A percentile compares a stretch with the other conserved stretches of the same genome.
phyloP scores from a whole-genome alignment of 2,888 invertebrate species.

The Eubasilissa splendida region DNA sequence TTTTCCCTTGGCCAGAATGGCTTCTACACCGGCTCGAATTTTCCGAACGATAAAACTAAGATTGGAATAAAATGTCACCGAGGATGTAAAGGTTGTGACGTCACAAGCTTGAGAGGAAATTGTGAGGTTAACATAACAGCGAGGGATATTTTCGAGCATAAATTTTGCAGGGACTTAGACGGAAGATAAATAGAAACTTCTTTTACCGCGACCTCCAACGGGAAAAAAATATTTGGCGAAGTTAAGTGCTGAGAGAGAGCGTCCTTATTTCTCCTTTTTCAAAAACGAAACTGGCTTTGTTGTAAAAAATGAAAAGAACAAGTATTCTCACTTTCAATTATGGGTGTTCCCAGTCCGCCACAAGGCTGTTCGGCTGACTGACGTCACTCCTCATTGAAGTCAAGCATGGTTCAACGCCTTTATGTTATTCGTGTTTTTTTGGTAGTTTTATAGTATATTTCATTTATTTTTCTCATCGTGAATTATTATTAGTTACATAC shows the following conservation, averaged over 20 bases:
- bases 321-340: neutral
- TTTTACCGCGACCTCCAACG: slow-evolving; percentile 25
- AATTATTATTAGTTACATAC: too few relatives aligned
- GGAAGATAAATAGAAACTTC: slow-evolving; percentile 33
- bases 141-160: slow-evolving; percentile 28
- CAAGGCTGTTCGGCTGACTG: too few relatives aligned
- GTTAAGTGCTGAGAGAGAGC: neutral
- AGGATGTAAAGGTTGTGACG: neutral
- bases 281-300: slow-evolving; percentile 6
- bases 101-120: slow-evolving; percentile 8
- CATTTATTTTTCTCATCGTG: too few relatives aligned
- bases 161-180: slow-evolving; percentile 28
- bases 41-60: slow-evolving; percentile 2
- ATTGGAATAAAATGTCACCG: slow-evolving; percentile 18
- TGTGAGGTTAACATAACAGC: slow-evolving; percentile 24
- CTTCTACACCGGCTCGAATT: neutral
- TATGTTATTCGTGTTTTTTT: too few relatives aligned
- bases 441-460: too few relatives aligned
- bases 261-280: neutral
- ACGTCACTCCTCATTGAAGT: too few relatives aligned
- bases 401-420: too few relatives aligned
- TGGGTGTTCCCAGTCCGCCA: too few relatives aligned
- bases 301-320: neutral
- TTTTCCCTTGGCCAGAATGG: neutral
- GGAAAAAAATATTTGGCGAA: neutral